Base-by-base conservation (phyloP, 2,888 invertebrate genomes). In the Tenodera sinensis region DNA sequence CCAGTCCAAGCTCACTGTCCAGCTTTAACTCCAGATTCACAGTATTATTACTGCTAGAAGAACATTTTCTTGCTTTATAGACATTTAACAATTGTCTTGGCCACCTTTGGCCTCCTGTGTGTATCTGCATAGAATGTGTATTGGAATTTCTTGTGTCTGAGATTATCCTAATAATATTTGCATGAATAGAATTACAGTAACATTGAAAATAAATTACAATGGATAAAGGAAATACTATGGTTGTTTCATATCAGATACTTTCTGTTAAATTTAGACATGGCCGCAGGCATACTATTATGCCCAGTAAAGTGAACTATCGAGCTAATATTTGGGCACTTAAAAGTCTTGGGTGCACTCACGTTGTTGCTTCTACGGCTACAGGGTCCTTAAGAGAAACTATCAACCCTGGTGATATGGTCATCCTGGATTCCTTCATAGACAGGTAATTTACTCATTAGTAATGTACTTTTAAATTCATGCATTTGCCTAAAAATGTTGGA, bases 261-360 rank as follows among this genome's bases (percentile, higher is more conserved):
- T 28, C n/a, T 28, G 34, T 30, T 83, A 14, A 28, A 88, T 91
- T 90, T 91, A 95, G 96, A 91, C 96, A 97, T 93, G 96, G 96
- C 3, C 92, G 94, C 15, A 94, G 94, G 28, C 96, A 97, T 92
- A 93, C 93, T 83, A 95, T 97, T 87, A 97, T 96, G 93, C 99
- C 99, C 1, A 96, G 97, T 4, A 96, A 96, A 91, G 96, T 99
- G 0, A 99, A 99, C 94, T 99, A 98, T 93, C 96, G 98, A 89
- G 99, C 99, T 0, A 99, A 99, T 93, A 96, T 99, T 90, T 98
- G 98, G 97, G 98, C 99, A 0, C 93, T 99, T 91, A 97, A 97
- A 91, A 93, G 96, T 90, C 94, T 95, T 25, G 98, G 98, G 0
- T 98, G 98, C 92, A 99, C 98, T 0, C 98, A 99, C 93, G 93